Evolutionary conservation across 92 coral and sea anemone species (phyloP).

Genomic region (Palythoa grandiflora): DNA sequence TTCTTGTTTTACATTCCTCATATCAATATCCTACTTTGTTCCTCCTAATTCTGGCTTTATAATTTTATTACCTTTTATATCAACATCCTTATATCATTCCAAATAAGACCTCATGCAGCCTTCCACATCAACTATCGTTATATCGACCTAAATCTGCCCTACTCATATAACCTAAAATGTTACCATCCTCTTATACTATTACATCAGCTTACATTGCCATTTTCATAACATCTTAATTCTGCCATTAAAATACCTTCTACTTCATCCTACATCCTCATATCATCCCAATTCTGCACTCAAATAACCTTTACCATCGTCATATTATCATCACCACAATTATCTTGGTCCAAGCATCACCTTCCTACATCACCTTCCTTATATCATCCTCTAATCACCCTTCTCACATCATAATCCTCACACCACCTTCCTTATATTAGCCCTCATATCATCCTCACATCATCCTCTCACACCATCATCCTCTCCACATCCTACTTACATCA

Average conservation of each 20-base stretch:
- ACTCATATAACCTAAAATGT: not conserved
- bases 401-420: not conserved
- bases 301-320: not conserved
- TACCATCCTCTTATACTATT: not conserved
- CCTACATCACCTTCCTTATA: not conserved
- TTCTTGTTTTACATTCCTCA: not conserved
- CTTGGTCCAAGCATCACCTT: not conserved
- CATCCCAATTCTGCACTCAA: not conserved
- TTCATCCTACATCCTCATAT: not conserved
- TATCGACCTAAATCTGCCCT: not conserved
- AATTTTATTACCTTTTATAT: not conserved
- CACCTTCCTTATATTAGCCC: not conserved
- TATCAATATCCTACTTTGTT: not conserved
- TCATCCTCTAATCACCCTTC: not conserved
- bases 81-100: not conserved
- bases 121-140: not conserved
- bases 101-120: not conserved
- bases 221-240: not conserved
- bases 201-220: not conserved
- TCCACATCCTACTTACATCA: not conserved
- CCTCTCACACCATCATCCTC: too few relatives aligned
- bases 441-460: not conserved
- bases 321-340: not conserved
- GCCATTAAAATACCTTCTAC: not conserved
- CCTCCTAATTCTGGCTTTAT: not conserved